Base-by-base conservation (phyloP, 1,140 invertebrate species). In the Tetraneura akinire region DNA sequence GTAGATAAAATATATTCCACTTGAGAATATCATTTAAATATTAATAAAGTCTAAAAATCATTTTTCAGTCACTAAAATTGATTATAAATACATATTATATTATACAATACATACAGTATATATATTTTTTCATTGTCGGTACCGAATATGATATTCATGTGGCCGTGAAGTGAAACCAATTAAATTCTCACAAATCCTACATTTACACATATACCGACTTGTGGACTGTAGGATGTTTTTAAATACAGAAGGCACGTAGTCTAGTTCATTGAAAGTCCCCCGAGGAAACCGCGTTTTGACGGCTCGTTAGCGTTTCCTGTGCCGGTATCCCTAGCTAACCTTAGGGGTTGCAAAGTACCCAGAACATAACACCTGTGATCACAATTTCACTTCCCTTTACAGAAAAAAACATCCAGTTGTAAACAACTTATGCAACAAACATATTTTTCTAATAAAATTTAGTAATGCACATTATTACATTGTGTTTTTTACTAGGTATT, bases 121-220 rank as follows among this genome's bases (percentile, higher is more conserved):
- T n/a, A n/a, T n/a, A n/a, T 53, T 74, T 55, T 51, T 37, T 32
- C 26, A 18, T 37, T 53, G 49, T 21, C 9, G 49, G 16, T 29
- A n/a, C 73, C 18, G 51, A 60, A 76, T 76, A 76, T 76, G 32
- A 76, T 76, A 76, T 76, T 76, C 73, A 76, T 32, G 51, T 45
- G 29, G 73, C 73, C 73, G 53, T 76, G 73, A 76, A 76, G 73
- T 76, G 73, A 76, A 76, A 76, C 73, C 73, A 60, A 76, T 76
- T 76, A 60, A 76, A 76, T 76, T 57, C 73, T 74, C 51, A 55
- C 49, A 16, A 21, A 26, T 32, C 53, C 71, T 29, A 23, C 49
- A 10, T 21, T 26, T 70, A 29, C 45, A 64, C 5, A 29, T 16
- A 23, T 62, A 21, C 64, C 11, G 18, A 53, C 71, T 21, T 6